Percentiles rank a stretch among this genome's conserved stretches.
phyloP scores from a whole-genome alignment of 2,113 vertebrate genomes.

The Gyps fulvus region DNA sequence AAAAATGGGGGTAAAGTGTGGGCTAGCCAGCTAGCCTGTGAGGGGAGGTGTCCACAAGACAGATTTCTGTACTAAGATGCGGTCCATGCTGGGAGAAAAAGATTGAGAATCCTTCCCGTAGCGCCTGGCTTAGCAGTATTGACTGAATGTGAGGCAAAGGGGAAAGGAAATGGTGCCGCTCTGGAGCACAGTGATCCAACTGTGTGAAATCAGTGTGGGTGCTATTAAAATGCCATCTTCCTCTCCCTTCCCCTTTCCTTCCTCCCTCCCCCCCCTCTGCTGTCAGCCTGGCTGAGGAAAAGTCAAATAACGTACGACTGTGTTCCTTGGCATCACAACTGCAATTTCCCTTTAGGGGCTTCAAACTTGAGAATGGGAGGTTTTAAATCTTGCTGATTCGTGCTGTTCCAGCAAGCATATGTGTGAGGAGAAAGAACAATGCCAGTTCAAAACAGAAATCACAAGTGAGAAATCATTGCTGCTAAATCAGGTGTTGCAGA shows the following conservation, averaged over 20 bases:
- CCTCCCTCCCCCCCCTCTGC: constrained; percentile 25
- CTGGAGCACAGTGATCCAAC: constrained; percentile 44
- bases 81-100: background rate
- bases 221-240: constrained; percentile 71
- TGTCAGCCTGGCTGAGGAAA: constrained; percentile 68
- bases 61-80: background rate
- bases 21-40: background rate
- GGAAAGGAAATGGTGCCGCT: constrained; percentile 40
- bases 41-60: background rate
- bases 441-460: constrained; percentile 36
- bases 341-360: constrained; percentile 68
- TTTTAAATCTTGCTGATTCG: constrained; percentile 74
- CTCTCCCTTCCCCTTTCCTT: constrained; percentile 35
- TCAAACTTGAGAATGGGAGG: constrained; percentile 71
- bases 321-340: constrained; percentile 74
- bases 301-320: constrained; percentile 71
- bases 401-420: constrained; percentile 45
- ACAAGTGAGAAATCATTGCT: constrained; percentile 54
- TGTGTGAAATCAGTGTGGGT: constrained; percentile 52
- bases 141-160: background rate
- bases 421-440: constrained; percentile 50
- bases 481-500: constrained; percentile 54
- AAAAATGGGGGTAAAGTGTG: background rate
- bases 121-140: background rate
- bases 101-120: background rate